Percentiles rank a stretch among this genome's conserved stretches.
phyloP scores from a whole-genome alignment of 2,888 invertebrate genomes.

The Leucozona laternaria region DNA sequence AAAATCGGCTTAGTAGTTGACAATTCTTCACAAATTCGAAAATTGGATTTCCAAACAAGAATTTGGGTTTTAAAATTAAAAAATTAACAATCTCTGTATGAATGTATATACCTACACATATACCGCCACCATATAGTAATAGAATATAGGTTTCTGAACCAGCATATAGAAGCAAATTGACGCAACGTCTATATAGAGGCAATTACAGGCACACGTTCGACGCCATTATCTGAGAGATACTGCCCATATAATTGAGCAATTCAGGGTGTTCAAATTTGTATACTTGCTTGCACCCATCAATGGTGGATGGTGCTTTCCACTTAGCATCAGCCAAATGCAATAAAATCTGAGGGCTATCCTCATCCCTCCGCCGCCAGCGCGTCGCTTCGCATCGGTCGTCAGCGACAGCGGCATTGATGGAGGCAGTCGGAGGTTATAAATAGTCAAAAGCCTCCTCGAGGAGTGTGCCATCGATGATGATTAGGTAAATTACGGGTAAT shows the following conservation, averaged over 20 bases:
- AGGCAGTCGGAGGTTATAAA: neutral
- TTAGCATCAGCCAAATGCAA: slow-evolving; percentile 46
- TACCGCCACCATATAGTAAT: slow-evolving; percentile 38
- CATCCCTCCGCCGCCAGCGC: neutral
- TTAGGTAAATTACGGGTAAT: slow-evolving; percentile 72
- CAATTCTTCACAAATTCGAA: slow-evolving; percentile 60
- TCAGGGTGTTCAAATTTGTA: slow-evolving; percentile 65
- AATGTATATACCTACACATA: too few relatives aligned
- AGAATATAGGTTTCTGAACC: slow-evolving; percentile 19
- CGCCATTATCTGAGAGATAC: slow-evolving; percentile 66
- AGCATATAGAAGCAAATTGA: slow-evolving; percentile 63
- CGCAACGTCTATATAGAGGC: slow-evolving; percentile 26
- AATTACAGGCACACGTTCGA: slow-evolving; percentile 71
- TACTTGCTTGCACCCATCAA: slow-evolving; percentile 19
- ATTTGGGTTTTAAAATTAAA: slow-evolving; percentile 50
- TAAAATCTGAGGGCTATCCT: slow-evolving; percentile 64
- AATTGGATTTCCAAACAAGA: slow-evolving; percentile 60
- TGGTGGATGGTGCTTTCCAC: slow-evolving; percentile 23
- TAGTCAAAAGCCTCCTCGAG: slow-evolving; percentile 21
- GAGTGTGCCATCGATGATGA: slow-evolving; percentile 61
- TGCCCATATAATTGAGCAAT: slow-evolving; percentile 74
- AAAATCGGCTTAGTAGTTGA: slow-evolving; percentile 62
- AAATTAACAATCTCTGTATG: neutral
- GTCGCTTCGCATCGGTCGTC: neutral
- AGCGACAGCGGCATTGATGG: neutral